Evolutionary conservation across 2,113 vertebrate species (phyloP).

Genomic region (Gasterosteus nipponicus): DNA sequence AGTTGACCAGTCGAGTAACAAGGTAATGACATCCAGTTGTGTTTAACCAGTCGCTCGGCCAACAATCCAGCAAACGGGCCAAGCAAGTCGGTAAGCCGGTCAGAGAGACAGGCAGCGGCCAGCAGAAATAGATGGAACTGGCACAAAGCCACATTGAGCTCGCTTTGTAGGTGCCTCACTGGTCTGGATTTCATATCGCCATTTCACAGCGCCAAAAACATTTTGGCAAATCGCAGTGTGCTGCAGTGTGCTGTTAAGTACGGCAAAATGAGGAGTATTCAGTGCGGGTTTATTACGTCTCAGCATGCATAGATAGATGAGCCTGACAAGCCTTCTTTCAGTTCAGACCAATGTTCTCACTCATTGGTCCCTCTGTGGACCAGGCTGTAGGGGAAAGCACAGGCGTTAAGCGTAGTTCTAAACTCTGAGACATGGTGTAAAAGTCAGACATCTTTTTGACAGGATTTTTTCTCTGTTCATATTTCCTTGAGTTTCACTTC

Average conservation of each 20-base stretch:
- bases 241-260: slow-evolving; percentile 52
- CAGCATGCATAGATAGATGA: slow-evolving; percentile 12
- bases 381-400: not conserved
- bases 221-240: slow-evolving; percentile 54
- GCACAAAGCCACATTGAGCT: slow-evolving; percentile 54
- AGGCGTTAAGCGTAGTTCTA: not conserved
- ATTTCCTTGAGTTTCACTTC: not conserved
- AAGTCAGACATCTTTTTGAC: not conserved
- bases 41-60: slow-evolving; percentile 36
- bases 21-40: slow-evolving; percentile 33
- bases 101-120: slow-evolving; percentile 44
- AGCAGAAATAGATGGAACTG: slow-evolving; percentile 54
- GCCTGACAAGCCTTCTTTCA: slow-evolving; percentile 10
- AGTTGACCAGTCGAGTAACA: slow-evolving; percentile 36
- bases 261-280: slow-evolving; percentile 54
- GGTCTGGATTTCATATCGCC: slow-evolving; percentile 50
- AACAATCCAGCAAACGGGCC: slow-evolving; percentile 29
- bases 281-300: slow-evolving; percentile 23
- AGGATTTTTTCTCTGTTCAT: not conserved
- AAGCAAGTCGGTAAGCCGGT: slow-evolving; percentile 33
- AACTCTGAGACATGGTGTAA: not conserved
- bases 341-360: slow-evolving; percentile 7
- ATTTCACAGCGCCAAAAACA: slow-evolving; percentile 57
- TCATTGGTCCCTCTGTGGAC: slow-evolving; percentile 25
- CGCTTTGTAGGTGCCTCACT: slow-evolving; percentile 47